Percentiles rank a stretch among this genome's conserved stretches.
Conservation (phyloP, 2,113 vertebrate genomes). For the Mustelus asterias region DNA sequence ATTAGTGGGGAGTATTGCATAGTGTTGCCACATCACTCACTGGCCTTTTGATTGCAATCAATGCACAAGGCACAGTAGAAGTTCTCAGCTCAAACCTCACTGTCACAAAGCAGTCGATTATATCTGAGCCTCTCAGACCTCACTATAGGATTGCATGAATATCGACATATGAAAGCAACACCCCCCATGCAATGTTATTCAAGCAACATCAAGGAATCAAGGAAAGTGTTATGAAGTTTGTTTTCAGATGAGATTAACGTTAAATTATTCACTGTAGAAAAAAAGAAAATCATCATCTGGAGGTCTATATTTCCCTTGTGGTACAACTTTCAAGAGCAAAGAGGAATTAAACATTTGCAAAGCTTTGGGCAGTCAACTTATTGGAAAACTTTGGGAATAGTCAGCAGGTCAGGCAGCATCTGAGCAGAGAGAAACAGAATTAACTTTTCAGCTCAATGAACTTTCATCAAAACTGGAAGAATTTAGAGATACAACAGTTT, state of each 20-base stretch:
- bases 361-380: neutral
- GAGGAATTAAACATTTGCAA: neutral
- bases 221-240: no score
- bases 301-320: neutral
- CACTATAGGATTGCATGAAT: no score
- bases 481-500: neutral
- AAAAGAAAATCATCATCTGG: neutral
- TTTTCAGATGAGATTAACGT: no score
- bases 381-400: neutral
- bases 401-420: neutral
- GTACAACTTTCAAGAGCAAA: neutral
- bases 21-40: neutral
- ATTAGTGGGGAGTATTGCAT: neutral
- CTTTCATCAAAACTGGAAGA: neutral
- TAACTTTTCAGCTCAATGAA: neutral
- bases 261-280: no score
- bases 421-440: neutral
- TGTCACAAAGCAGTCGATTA: no score
- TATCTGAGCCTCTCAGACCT: no score
- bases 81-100: neutral
- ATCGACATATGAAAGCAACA: no score
- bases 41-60: neutral
- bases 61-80: neutral
- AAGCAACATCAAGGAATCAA: no score
- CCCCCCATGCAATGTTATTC: no score